Conservation (phyloP, 2,888 invertebrate genomes). For the Cerceris rybyensis region DNA sequence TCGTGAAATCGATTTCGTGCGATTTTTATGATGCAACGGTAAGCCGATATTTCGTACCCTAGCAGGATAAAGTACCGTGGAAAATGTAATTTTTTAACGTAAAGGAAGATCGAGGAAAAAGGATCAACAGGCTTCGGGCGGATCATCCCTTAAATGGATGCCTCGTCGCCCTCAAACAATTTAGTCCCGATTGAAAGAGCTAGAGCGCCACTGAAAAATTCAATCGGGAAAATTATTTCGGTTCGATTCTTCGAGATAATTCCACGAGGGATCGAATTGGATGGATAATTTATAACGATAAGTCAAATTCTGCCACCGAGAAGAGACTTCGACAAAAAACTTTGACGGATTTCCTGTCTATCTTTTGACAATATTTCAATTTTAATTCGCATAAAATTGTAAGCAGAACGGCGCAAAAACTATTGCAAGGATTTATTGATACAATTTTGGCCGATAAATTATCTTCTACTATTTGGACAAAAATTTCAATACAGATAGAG, state of each 20-base stretch:
- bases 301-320: conserved; percentile 18
- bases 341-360: neutral
- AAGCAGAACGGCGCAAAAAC: neutral
- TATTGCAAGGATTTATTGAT: no score
- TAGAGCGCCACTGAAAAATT: conserved; percentile 52
- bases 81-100: conserved; percentile 49
- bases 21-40: neutral
- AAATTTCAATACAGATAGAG: no score
- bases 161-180: conserved; percentile 47
- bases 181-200: conserved; percentile 29
- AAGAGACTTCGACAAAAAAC: neutral
- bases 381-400: neutral
- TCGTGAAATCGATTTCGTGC: conserved; percentile 19
- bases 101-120: conserved; percentile 38
- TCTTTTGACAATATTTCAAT: neutral
- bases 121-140: conserved; percentile 64
- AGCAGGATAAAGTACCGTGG: conserved; percentile 20
- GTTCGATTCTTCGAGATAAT: conserved; percentile 49
- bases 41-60: neutral
- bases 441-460: no score
- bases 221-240: conserved; percentile 55
- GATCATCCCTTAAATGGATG: conserved; percentile 55
- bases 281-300: conserved; percentile 34
- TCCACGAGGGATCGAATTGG: conserved; percentile 38
- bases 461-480: no score